Conservation (phyloP, 92 coral and sea anemone species). For the Heliopora coerulea region DNA sequence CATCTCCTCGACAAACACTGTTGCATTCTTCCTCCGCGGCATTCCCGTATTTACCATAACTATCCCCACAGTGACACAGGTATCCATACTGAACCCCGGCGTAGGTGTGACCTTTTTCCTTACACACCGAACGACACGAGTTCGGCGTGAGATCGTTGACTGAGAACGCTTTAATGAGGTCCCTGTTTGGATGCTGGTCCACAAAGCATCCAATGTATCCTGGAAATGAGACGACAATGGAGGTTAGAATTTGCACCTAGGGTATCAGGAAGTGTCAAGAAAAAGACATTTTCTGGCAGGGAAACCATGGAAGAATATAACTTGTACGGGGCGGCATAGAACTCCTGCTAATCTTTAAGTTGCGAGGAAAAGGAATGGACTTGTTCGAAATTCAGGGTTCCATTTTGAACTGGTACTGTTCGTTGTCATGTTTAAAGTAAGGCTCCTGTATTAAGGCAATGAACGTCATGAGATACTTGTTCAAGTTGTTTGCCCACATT, state of each 20-base stretch:
- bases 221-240: conserved; percentile 14
- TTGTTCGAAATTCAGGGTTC: too few species aligned
- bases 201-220: conserved; percentile 94
- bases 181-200: conserved; percentile 88
- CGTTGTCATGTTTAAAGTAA: too few species aligned
- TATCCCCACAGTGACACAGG: conserved; percentile 92
- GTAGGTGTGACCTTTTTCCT: conserved; percentile 74
- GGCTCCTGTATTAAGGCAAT: too few species aligned
- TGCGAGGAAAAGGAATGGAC: too few species aligned
- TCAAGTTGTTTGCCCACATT: too few species aligned
- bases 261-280: too few species aligned
- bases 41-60: conserved; percentile 80
- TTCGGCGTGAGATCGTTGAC: conserved; percentile 80
- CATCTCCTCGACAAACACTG: conserved; percentile 78
- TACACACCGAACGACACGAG: conserved; percentile 82
- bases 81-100: conserved; percentile 99
- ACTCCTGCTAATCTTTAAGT: too few species aligned
- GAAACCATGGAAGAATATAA: too few species aligned
- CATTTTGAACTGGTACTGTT: too few species aligned
- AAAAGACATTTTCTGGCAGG: too few species aligned
- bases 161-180: conserved; percentile 70
- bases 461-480: too few species aligned
- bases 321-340: too few species aligned
- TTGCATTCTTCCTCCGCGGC: conserved; percentile 76
- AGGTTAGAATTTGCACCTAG: background rate